Evolutionary conservation across 2,113 vertebrate genomes (phyloP).

Genomic region (Pachycephala philippinensis): DNA sequence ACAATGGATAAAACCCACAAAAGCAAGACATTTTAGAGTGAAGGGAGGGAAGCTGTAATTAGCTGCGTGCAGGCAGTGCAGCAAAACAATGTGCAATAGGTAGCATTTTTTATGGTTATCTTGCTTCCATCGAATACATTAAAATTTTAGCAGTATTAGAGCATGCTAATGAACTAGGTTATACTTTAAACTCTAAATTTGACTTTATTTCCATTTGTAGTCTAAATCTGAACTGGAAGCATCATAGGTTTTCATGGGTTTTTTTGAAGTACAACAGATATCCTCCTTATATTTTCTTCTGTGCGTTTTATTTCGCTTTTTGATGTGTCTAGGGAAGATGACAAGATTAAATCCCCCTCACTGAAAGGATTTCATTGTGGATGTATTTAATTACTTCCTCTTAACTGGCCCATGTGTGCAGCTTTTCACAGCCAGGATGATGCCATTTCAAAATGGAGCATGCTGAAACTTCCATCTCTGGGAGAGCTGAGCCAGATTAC

Average conservation of each 20-base stretch:
- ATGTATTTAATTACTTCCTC: slow-evolving; percentile 35
- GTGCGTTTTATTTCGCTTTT: neutral
- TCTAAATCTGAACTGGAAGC: neutral
- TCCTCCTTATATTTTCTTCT: neutral
- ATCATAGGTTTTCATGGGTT: neutral
- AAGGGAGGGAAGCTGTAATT: slow-evolving; percentile 24
- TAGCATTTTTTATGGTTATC: neutral
- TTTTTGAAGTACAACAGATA: neutral
- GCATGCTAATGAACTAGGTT: neutral
- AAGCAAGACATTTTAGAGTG: neutral
- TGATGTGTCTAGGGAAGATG: neutral
- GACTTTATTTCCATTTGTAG: neutral
- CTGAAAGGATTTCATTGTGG: neutral
- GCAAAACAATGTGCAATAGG: neutral
- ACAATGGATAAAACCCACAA: slow-evolving; percentile 1
- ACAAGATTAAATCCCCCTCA: slow-evolving; percentile 3
- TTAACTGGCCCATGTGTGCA: neutral
- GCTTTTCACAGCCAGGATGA: neutral
- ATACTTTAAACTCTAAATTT: neutral
- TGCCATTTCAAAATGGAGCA: neutral
- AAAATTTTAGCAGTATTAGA: neutral
- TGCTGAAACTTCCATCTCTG: neutral
- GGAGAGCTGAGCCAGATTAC: neutral
- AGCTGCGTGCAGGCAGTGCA: neutral
- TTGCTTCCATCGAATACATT: neutral